phyloP scores from a whole-genome alignment of 2,797 vertebrate genomes.

The Clamator glandarius region DNA sequence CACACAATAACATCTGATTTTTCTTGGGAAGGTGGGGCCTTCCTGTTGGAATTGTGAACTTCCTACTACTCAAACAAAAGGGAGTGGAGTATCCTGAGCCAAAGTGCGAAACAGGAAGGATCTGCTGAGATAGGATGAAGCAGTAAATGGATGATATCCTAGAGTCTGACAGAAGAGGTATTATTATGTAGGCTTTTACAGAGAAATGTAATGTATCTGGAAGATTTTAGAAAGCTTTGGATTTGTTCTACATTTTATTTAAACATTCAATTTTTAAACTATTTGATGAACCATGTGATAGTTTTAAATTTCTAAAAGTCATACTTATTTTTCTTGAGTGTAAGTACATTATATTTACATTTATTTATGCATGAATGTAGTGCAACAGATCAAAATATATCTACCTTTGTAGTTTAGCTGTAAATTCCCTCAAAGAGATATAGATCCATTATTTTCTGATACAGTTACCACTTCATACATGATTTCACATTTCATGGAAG shows the following conservation, averaged over 20 bases:
- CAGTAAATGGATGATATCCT: not conserved
- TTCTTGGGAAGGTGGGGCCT: conserved; percentile 32
- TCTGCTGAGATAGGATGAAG: conserved; percentile 2
- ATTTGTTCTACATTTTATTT: not conserved
- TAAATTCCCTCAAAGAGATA: not conserved
- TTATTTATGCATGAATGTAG: not conserved
- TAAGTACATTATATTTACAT: too few relatives aligned
- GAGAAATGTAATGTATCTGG: not conserved
- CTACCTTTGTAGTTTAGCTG: not conserved
- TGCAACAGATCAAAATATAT: not conserved
- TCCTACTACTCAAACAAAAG: conserved; percentile 45
- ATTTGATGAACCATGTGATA: not conserved
- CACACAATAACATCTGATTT: conserved; percentile 42
- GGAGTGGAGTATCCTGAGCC: conserved; percentile 49
- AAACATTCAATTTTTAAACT: not conserved
- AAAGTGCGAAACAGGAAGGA: conserved; percentile 19
- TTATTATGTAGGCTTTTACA: not conserved
- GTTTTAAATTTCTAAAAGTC: not conserved
- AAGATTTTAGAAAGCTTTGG: not conserved
- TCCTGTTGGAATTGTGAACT: conserved; percentile 54
- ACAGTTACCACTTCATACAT: not conserved
- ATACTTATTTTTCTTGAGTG: not conserved
- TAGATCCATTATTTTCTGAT: not conserved
- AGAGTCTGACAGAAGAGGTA: not conserved
- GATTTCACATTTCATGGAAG: not conserved